Evolutionary conservation across 2,113 vertebrate genomes (phyloP).

Genomic region (Apteryx mantelli): DNA sequence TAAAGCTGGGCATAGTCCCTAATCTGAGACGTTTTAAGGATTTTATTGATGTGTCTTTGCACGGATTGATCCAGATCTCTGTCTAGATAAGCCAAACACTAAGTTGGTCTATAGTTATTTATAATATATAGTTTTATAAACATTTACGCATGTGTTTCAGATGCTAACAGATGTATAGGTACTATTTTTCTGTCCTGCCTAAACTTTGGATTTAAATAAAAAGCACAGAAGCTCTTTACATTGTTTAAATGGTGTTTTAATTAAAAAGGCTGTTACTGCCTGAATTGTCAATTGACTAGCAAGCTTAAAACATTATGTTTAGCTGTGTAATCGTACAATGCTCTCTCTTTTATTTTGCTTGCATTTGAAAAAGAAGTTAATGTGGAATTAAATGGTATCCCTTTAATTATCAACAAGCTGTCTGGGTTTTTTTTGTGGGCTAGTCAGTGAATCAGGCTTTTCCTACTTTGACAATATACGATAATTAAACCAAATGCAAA

Average conservation of each 20-base stretch:
- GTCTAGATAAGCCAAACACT: neutral
- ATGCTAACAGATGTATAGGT: neutral
- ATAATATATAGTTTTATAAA: neutral
- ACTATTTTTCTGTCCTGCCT: neutral
- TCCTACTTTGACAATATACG: neutral
- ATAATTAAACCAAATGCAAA: neutral
- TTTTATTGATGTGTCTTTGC: neutral
- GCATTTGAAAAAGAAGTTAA: neutral
- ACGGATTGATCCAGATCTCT: neutral
- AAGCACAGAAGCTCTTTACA: neutral
- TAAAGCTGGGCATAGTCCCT: accelerated
- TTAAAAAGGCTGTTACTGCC: neutral
- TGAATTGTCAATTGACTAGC: neutral
- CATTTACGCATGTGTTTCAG: neutral
- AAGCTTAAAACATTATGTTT: neutral
- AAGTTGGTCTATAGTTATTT: neutral
- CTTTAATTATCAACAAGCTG: neutral
- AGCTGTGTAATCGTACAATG: neutral
- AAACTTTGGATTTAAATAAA: neutral
- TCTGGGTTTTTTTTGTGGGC: neutral
- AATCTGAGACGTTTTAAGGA: neutral
- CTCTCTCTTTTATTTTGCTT: neutral
- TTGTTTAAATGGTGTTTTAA: neutral
- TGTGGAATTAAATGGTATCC: neutral
- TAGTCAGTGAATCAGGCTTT: neutral